phyloP scores from a whole-genome alignment of 1,140 invertebrate genomes.

The Pseudomyrmex concolor region DNA sequence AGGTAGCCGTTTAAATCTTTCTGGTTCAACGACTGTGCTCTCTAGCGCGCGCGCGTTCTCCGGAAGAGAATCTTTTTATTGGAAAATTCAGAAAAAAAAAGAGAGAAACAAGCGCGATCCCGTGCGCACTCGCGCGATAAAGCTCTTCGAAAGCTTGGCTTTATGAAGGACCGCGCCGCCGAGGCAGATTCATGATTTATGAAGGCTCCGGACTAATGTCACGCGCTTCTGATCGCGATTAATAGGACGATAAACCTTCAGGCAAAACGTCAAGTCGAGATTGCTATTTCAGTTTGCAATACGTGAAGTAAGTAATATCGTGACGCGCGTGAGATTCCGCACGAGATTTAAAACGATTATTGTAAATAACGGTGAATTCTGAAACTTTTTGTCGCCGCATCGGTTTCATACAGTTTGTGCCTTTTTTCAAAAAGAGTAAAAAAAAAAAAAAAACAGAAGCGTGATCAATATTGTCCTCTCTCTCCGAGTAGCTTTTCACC shows the following conservation, averaged over 20 bases:
- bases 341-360: neutral
- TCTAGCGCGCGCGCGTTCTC: neutral
- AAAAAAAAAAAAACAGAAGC: neutral
- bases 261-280: slow-evolving; percentile 11
- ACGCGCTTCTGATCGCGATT: slow-evolving; percentile 51
- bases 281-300: slow-evolving; percentile 6
- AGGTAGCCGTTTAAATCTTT: slow-evolving; percentile 60
- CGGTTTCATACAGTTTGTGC: neutral
- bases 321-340: neutral
- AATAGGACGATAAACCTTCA: slow-evolving; percentile 34
- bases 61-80: slow-evolving; percentile 31
- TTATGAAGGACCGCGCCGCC: slow-evolving; percentile 23
- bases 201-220: slow-evolving; percentile 39
- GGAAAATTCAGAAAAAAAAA: slow-evolving; percentile 46
- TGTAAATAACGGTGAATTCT: neutral
- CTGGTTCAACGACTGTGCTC: slow-evolving; percentile 51
- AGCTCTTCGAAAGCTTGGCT: slow-evolving; percentile 20
- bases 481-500: no score
- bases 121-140: slow-evolving; percentile 28
- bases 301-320: slow-evolving; percentile 5
- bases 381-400: neutral
- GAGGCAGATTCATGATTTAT: slow-evolving; percentile 44
- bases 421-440: neutral
- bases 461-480: neutral
- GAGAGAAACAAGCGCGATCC: neutral